Evolutionary conservation across 2,888 invertebrate genomes (phyloP).

Genomic region (Thymelicus acteon): DNA sequence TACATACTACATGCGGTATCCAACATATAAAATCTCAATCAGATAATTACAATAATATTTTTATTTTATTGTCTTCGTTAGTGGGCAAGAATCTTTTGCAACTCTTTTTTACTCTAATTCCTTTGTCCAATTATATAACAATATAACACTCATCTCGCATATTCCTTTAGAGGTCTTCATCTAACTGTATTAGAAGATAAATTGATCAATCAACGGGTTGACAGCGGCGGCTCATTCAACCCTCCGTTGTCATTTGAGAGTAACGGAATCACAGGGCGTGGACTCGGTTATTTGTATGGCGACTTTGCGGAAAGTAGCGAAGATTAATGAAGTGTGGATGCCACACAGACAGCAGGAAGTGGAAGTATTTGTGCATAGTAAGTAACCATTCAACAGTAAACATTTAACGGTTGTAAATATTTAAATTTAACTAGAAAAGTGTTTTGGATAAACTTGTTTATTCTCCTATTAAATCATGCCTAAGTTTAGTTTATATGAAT

Average conservation of each 20-base stretch:
- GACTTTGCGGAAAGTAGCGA: slow-evolving; percentile 27
- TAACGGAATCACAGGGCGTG: slow-evolving; percentile 28
- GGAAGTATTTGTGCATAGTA: slow-evolving; percentile 11
- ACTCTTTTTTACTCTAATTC: no score
- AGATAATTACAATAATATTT: no score
- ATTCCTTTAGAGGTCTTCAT: neutral
- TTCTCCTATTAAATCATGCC: neutral
- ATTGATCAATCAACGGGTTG: slow-evolving; percentile 27
- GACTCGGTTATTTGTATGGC: slow-evolving; percentile 23
- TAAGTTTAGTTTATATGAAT: no score
- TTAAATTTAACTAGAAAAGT: neutral
- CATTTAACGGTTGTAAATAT: neutral
- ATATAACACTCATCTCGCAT: neutral
- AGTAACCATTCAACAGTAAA: slow-evolving; percentile 10
- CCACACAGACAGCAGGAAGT: slow-evolving; percentile 35
- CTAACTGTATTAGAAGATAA: slow-evolving; percentile 11
- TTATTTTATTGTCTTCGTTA: no score
- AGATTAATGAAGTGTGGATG: slow-evolving; percentile 36
- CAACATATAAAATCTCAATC: no score
- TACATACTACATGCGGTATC: no score
- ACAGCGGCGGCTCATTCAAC: slow-evolving; percentile 27
- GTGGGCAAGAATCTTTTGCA: no score
- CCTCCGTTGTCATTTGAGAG: neutral
- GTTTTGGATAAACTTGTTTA: neutral
- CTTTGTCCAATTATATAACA: neutral